Evolutionary conservation across 2,113 vertebrate species (phyloP).

Genomic region (Oreocharis arfaki): DNA sequence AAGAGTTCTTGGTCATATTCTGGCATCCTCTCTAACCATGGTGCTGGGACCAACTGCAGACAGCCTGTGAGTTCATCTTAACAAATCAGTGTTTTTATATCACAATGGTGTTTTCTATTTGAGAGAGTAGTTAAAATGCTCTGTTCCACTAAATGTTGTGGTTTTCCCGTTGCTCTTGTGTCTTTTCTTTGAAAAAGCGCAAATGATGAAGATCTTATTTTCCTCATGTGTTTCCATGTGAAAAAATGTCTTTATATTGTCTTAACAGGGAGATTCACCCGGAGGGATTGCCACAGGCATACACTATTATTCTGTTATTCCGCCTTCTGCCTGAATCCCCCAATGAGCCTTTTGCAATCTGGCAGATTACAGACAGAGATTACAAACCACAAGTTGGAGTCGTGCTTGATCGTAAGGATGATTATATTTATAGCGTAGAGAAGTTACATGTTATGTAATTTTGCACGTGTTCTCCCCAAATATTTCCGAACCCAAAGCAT

Average conservation of each 20-base stretch:
- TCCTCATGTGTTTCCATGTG: neutral
- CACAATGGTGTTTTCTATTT: neutral
- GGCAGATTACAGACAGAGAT: conserved; percentile 91
- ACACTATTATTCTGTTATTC: conserved; percentile 92
- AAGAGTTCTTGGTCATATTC: neutral
- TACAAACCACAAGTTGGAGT: conserved; percentile 91
- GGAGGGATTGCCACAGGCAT: conserved; percentile 84
- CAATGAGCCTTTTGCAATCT: conserved; percentile 89
- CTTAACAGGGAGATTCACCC: conserved; percentile 89
- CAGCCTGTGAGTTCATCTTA: neutral
- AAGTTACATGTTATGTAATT: neutral
- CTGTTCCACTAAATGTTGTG: neutral
- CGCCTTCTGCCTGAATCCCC: conserved; percentile 90
- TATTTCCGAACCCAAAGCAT: neutral
- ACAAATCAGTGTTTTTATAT: neutral
- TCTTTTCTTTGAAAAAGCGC: neutral
- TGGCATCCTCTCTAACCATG: neutral
- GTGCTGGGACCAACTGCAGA: neutral
- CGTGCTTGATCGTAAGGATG: conserved; percentile 86
- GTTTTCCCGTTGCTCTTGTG: neutral
- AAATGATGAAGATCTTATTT: neutral
- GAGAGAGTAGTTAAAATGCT: neutral
- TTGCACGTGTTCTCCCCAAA: neutral
- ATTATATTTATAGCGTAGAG: neutral
- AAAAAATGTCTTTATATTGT: conserved; percentile 6